Evolutionary conservation across 1,140 invertebrate genomes (phyloP), one percentile per base, ranked within the genome.

Genomic region (Drosophila bifasciata): DNA sequence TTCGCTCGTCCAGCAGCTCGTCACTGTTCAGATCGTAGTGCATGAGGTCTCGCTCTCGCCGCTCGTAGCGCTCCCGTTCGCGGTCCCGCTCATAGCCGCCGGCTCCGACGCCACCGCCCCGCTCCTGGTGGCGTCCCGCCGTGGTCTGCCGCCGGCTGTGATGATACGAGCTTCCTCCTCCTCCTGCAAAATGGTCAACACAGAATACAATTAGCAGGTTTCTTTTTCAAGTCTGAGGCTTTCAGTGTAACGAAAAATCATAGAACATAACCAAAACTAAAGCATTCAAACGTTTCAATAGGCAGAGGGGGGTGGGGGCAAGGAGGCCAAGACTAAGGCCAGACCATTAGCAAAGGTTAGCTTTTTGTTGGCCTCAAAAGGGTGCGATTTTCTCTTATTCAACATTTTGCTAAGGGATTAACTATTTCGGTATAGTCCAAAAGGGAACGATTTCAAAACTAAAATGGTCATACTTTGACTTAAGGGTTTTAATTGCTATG

Each of bases 1-100:
- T 83, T 17, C 81, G 74, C 52, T 92, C 90, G 51, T 91, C 90
- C 50, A 91, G 59, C 53, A 91, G 74, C 59, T 91, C 91, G 53
- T 91, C 91, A 56, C 78, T 91, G 51, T 91, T 91, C 15, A 91
- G 75, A 67, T 91, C 90, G 64, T 92, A 92, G 46, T 91, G 91
- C 77, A 91, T 84, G 21, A 91, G 76, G 69, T 91, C 91, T 13
- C 91, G 83, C 51, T 92, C 91, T 7, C 90, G 75, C 7, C 89
- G 77, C 58, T 91, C 91, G 36, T 90, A 63, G 19, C 91, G 79
- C 36, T 91, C 91, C 5, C 90, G 58, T 17, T 91, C 81, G 5
- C 77, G 55, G 1, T 86, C 77, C 6, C 86, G 75, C 25, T 89
- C 80, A 32, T 62, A 64, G 48, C 60, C 67, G 56, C 63, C 57